These are phyloP conservation scores for Sebastes vulpes DNA, from an alignment of 2,797 vertebrate genomes.

Conservation along the genomic window DNA sequence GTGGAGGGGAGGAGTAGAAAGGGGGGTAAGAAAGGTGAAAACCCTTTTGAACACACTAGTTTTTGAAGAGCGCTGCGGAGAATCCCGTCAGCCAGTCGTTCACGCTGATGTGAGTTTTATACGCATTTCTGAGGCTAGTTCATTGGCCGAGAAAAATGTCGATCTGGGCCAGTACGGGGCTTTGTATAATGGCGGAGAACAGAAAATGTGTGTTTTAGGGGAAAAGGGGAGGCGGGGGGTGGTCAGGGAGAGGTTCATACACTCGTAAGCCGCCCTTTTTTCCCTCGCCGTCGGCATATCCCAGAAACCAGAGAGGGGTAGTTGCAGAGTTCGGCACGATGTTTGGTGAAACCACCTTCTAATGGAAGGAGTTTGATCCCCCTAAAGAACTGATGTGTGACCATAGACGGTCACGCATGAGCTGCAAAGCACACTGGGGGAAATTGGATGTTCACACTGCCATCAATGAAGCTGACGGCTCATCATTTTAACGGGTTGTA, in stretches of 20 bases:
- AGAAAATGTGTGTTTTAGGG: conserved; percentile 39
- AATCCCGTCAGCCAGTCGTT: conserved; percentile 45
- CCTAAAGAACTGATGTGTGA: not conserved
- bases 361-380: not conserved
- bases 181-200: conserved; percentile 41
- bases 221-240: conserved; percentile 29
- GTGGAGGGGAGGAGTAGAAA: not conserved
- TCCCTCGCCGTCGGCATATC: conserved; percentile 12
- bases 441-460: not conserved
- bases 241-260: conserved; percentile 41
- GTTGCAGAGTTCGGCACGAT: not conserved
- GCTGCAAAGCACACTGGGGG: not conserved
- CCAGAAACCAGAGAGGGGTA: conserved; percentile 13
- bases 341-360: conserved; percentile 15
- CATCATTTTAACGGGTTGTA: not conserved
- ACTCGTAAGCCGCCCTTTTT: conserved; percentile 5
- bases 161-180: conserved; percentile 21
- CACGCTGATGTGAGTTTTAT: conserved; percentile 64
- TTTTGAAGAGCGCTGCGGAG: conserved; percentile 23
- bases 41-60: conserved; percentile 15
- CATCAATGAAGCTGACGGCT: not conserved
- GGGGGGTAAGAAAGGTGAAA: conserved; percentile 30
- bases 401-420: not conserved
- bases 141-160: conserved; percentile 50
- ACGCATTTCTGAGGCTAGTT: conserved; percentile 59